A percentile compares a stretch with the other conserved stretches of the same genome.
phyloP scores from a whole-genome alignment of 2,113 vertebrate genomes.

The Steatornis caripensis region DNA sequence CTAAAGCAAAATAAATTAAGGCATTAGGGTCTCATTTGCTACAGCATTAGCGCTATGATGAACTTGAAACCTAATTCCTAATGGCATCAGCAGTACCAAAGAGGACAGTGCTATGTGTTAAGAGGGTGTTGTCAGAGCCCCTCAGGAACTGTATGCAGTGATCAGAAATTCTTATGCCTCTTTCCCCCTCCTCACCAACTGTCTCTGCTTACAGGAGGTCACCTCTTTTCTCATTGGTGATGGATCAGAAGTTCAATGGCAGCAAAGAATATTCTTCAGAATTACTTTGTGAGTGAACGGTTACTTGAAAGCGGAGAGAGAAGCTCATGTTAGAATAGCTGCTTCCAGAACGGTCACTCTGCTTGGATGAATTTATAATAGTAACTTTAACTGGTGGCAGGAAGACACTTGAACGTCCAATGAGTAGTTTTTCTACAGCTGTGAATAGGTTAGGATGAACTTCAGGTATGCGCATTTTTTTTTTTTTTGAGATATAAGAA shows the following conservation, averaged over 20 bases:
- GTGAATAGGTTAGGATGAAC: background rate
- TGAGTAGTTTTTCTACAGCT: slow-evolving; percentile 15
- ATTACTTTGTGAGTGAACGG: background rate
- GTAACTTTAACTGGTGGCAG: background rate
- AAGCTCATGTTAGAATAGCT: background rate
- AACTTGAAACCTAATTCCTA: slow-evolving; percentile 1
- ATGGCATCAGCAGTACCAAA: background rate
- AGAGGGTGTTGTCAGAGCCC: background rate
- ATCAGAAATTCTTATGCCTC: background rate
- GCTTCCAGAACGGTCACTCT: background rate
- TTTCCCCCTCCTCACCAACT: background rate
- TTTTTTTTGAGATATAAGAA: background rate
- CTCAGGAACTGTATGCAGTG: background rate
- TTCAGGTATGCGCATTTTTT: background rate
- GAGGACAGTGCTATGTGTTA: background rate
- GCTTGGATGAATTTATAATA: background rate
- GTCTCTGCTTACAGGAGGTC: background rate
- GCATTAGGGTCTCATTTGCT: slow-evolving; percentile 7
- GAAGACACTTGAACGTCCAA: background rate
- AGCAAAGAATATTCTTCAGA: background rate
- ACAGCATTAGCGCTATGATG: background rate
- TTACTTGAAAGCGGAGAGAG: background rate
- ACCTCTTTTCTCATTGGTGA: background rate
- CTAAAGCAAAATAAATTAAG: slow-evolving; percentile 7
- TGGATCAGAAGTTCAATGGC: background rate